Base-by-base conservation (phyloP, 1,140 invertebrate species). In the Calliopsis andreniformis region DNA sequence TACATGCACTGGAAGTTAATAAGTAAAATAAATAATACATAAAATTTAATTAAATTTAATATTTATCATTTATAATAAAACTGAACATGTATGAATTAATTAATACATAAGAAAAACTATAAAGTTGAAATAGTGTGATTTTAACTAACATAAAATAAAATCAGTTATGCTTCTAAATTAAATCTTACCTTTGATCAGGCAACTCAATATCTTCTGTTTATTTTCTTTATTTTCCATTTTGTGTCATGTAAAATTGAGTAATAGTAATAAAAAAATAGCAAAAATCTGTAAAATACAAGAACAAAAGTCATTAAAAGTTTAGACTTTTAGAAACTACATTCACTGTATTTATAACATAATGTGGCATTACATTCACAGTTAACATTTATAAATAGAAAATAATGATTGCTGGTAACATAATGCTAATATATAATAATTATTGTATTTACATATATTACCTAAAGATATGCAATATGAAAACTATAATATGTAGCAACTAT, bases 121-220 rank as follows among this genome's bases (percentile, higher is more conserved):
- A 56, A 8, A 32, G 16, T 6, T 16, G 43, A 25, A 35, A 20
- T 35, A 51, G 18, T 45, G 14, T 39, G 42, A 18, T 70, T 55
- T 77, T 20, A 45, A 45, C 43, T 39, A 23, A 61, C n/a, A 62
- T 20, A n/a, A 23, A 49, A 20, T 56, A 6, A 39, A 51, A 39
- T 39, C 4, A 39, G 10, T 39, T 39, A 39, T 39, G 35, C 25
- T 43, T 16, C 16, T 28, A 8, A 8, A 3, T 12, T 32, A 51
- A 28, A 62, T 20, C 30, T 80, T 79, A 87, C 85, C 83, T 82
- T 43, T 82, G 8, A 63, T 30, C 64, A 66, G 69, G 58, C 88
- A 89, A 32, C 71, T 79, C 23, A 78, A 79, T n/a, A 82, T 51
- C 28, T 73, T 73, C n/a, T 20, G 16, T 64, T 70, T 79, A 64